phyloP scores from a whole-genome alignment of 2,888 invertebrate species.

The Tuberolachnus salignus region DNA sequence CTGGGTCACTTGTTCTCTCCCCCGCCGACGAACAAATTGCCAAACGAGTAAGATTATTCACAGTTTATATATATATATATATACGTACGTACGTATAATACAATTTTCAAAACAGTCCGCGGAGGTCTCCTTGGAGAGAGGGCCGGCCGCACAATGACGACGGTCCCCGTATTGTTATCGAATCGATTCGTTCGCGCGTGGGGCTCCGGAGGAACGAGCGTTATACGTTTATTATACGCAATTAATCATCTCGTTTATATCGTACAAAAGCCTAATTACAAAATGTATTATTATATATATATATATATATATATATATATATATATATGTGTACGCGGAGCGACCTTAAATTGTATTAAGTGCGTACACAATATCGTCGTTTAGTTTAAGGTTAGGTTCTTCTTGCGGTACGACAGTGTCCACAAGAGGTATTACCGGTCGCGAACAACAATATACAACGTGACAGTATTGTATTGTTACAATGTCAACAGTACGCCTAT shows the following conservation, averaged over 20 bases:
- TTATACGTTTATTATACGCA: background rate
- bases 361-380: no score
- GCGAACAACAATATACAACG: no score
- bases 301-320: no score
- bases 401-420: no score
- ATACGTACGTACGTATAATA: background rate
- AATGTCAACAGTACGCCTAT: no score
- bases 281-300: no score
- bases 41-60: conserved; percentile 47
- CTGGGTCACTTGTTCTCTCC: conserved; percentile 32
- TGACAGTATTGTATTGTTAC: no score
- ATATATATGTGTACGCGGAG: no score
- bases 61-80: conserved; percentile 34
- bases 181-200: conserved; percentile 20
- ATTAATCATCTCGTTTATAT: conserved; percentile 38
- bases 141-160: conserved; percentile 21
- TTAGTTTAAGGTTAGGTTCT: no score
- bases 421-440: no score
- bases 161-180: conserved; percentile 38
- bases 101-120: background rate
- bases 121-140: conserved; percentile 6
- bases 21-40: conserved; percentile 32
- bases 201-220: no score
- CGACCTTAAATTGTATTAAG: no score
- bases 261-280: conserved; percentile 27